Base-by-base conservation (phyloP, 2,113 vertebrate species). In the Anolis carolinensis region DNA sequence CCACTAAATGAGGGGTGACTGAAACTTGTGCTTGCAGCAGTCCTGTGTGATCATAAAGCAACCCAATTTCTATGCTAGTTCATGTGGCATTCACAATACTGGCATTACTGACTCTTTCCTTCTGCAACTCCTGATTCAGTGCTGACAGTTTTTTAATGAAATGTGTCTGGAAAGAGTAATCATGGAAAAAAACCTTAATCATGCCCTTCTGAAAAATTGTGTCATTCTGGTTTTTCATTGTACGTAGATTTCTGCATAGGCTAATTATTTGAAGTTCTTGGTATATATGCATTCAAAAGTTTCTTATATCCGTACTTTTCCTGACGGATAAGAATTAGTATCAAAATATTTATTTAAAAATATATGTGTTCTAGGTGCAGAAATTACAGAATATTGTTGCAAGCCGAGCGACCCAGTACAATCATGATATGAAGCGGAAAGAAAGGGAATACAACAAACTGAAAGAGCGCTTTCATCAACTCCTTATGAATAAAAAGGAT, bases 371-470 rank as follows among this genome's bases (percentile, higher is more conserved):
- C 89, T 93, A 99, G 99, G 97, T 98, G 20, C 98, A 98, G 92
- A 99, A 99, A 93, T 95, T 99, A 82, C 99, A 99, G 92, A 98
- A 94, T 82, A 97, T 99, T 89, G 97, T 99, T 85, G 94, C 98
- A 87, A 98, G 98, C 90, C 97, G 98, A 89, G 98, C 98, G 89
- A 98, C 97, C 34, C 99, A 99, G 82, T 99, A 98, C 92, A 98
- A 96, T 95, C 99, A 99, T 50, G 98, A 99, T 83, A 97, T 98
- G 95, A 99, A 99, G 93, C 98, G 98, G 79, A 99, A 98, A 92
- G 99, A 99, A 78, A 96, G 98, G 86, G 98, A 99, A 93, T 96
- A 97, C 87, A 96, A 96, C 87, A 99, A 98, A 90, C 95, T 99
- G 84, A 99, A 98, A 91, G 99, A 99, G 55, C 97, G 98, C 9